Percentiles rank a stretch among this genome's conserved stretches.
phyloP scores from a whole-genome alignment of 2,888 invertebrate genomes.

The Lutraria lutraria region DNA sequence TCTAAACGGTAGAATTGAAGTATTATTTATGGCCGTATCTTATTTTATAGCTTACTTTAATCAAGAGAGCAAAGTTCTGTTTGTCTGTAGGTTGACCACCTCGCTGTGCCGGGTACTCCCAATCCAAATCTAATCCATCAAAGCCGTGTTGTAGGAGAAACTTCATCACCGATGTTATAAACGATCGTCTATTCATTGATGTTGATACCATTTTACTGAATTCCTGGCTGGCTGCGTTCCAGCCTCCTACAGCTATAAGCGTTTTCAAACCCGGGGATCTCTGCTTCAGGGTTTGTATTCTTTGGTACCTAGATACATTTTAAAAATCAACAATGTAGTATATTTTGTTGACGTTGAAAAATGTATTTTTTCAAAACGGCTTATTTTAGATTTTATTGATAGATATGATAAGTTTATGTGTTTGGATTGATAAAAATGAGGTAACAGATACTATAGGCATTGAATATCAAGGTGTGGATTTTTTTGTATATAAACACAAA shows the following conservation, averaged over 20 bases:
- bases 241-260: conserved; percentile 84
- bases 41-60: conserved; percentile 75
- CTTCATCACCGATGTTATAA: conserved; percentile 75
- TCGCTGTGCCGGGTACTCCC: conserved; percentile 83
- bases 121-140: conserved; percentile 84
- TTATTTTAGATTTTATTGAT: no score
- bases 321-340: neutral
- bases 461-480: no score
- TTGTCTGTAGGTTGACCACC: conserved; percentile 80
- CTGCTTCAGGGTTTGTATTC: conserved; percentile 76
- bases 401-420: no score
- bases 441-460: no score
- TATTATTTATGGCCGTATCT: no score
- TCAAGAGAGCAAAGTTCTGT: conserved; percentile 71
- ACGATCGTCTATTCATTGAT: conserved; percentile 64
- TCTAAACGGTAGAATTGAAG: no score
- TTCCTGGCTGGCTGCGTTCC: conserved; percentile 78
- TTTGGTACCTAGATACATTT: conserved; percentile 73
- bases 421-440: no score
- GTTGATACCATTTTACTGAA: conserved; percentile 79
- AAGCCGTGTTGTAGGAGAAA: conserved; percentile 78
- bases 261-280: conserved; percentile 78
- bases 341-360: neutral
- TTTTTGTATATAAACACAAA: no score
- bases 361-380: no score